Base-by-base conservation (phyloP, 2,113 vertebrate genomes). In the Tragelaphus imberbis region DNA sequence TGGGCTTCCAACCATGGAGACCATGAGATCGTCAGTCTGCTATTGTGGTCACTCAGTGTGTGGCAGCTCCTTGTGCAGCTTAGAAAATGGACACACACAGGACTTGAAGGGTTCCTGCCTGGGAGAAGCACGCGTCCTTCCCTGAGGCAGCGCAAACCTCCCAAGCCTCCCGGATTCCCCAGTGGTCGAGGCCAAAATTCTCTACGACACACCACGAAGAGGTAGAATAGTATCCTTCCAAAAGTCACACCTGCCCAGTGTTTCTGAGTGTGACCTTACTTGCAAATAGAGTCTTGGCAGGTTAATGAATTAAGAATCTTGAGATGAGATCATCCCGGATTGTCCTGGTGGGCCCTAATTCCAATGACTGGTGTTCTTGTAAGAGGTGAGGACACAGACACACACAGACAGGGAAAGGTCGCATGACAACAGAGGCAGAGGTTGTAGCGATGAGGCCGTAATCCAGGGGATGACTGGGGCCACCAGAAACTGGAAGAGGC, bases 211-310 rank as follows among this genome's bases (percentile, higher is more conserved):
- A 82, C 4, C 14, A 7, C 11, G 1, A 2, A 33, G 30, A 59
- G 21, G 49, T 65, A 14, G 36, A 79, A 51, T 14, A 40, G 5
- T 33, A 19, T 56, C 58, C 36, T 36, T 28, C 91, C 27, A 79
- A 30, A n/a, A 19, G 5, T 44, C 33, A 16, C 17, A 2, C 53
- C 5, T 28, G 3, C 47, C 30, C 0, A 0, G 28, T 16, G 33
- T 44, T 33, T 85, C 65, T 53, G 6, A 28, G 40, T 27, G 25
- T 68, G 30, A 80, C 19, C 33, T 47, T 85, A 59, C 44, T 44
- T 84, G 61, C 21, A 88, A n/a, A 53, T 6, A 19, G 19, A 55
- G 14, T 88, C 63, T 63, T 84, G 53, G 28, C 2, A 23, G 27
- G 3, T 15, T 51, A 68, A 63, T 12, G 77, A 89, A 55, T 44